Percentiles rank a stretch among this genome's conserved stretches.
These are phyloP conservation scores for Patella caerulea DNA, from an alignment of 2,888 invertebrate genomes.

Conservation along the genomic window DNA sequence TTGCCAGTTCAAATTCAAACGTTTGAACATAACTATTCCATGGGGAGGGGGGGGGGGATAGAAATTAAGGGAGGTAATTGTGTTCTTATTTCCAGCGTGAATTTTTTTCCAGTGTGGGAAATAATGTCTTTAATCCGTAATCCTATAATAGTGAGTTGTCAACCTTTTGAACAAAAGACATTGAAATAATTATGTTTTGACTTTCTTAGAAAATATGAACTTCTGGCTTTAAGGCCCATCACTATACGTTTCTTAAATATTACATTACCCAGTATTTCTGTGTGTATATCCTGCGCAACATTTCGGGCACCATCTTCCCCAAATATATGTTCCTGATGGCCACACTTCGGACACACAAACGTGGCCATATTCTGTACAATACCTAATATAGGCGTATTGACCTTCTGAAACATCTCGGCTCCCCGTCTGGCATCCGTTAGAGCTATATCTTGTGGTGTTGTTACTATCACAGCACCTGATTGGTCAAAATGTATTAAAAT, in stretches of 20 bases:
- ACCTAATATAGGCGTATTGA: slow-evolving; percentile 81
- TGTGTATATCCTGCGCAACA: slow-evolving; percentile 73
- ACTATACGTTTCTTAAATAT: not conserved
- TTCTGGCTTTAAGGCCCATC: not conserved
- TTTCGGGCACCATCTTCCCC: slow-evolving; percentile 79
- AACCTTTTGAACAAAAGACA: too few relatives aligned
- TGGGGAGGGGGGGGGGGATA: too few relatives aligned
- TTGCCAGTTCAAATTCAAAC: too few relatives aligned
- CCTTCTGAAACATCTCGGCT: slow-evolving; percentile 88
- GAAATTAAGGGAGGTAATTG: too few relatives aligned
- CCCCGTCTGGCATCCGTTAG: slow-evolving; percentile 89
- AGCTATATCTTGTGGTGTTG: slow-evolving; percentile 92
- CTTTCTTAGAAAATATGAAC: too few relatives aligned
- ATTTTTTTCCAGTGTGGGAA: not conserved
- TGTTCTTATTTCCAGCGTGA: too few relatives aligned
- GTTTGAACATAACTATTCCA: too few relatives aligned
- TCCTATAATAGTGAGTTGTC: too few relatives aligned
- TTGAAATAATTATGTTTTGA: too few relatives aligned
- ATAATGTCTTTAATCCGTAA: not conserved
- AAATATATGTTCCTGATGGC: slow-evolving; percentile 81
- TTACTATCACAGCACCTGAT: slow-evolving; percentile 87
- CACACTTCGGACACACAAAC: slow-evolving; percentile 84
- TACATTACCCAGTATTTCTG: slow-evolving; percentile 74
- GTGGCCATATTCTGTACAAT: slow-evolving; percentile 92
- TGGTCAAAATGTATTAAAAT: too few relatives aligned